These are phyloP conservation scores for Choloepus hoffmanni DNA, from an alignment of 2,113 vertebrate species.

Conservation along the genomic window DNA sequence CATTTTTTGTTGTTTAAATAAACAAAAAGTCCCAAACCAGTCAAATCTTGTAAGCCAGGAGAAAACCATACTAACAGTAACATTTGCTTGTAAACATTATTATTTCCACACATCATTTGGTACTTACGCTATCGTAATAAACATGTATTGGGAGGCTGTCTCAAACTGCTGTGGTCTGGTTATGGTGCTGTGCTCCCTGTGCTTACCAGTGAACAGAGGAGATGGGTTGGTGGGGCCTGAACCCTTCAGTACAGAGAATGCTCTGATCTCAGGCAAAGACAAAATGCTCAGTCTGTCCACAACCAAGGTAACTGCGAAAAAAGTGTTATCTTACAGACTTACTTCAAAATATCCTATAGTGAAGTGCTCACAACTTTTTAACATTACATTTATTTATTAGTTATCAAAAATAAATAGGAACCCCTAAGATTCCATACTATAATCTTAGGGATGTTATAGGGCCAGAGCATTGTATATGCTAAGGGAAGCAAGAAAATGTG, in stretches of 20 bases:
- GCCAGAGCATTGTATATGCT: neutral
- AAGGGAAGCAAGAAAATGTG: neutral
- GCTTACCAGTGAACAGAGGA: neutral
- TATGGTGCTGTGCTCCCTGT: neutral
- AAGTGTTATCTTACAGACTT: neutral
- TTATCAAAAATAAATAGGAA: neutral
- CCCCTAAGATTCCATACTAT: neutral
- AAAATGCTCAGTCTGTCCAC: rapidly evolving
- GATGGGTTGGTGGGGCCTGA: neutral
- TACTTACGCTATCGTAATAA: neutral
- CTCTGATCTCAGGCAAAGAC: neutral
- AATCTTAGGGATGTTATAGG: neutral
- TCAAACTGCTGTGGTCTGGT: neutral
- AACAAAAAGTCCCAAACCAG: conserved; percentile 16
- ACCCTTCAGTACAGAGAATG: neutral
- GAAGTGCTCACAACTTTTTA: neutral
- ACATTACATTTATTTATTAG: neutral
- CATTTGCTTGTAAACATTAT: neutral
- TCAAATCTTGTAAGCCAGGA: neutral
- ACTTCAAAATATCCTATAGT: neutral
- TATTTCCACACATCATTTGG: neutral
- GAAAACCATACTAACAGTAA: neutral
- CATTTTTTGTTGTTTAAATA: conserved; percentile 5
- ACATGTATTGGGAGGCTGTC: neutral
- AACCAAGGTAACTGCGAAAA: neutral